A percentile compares a stretch with the other conserved stretches of the same genome.
Conservation (phyloP, 92 coral and sea anemone genomes). For the Phenganax stokvisi region DNA sequence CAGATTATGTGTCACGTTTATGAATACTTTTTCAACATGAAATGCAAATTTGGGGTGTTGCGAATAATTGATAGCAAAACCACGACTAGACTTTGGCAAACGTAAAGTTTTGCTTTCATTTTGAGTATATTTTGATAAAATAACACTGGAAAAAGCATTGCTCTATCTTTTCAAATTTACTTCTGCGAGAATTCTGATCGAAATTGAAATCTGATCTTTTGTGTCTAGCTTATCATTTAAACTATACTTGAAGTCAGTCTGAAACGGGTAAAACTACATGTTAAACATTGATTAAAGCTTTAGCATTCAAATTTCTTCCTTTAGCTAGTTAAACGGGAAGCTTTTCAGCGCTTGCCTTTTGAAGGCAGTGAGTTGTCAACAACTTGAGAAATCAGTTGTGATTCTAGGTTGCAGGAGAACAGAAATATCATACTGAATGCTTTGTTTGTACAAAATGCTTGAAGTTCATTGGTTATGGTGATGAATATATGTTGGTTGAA, state of each 20-base stretch:
- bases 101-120: neutral
- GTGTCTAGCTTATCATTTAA: neutral
- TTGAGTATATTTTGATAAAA: neutral
- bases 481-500: slow-evolving; percentile 74
- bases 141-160: neutral
- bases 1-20: slow-evolving; percentile 1
- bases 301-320: neutral
- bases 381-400: neutral
- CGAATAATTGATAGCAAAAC: neutral
- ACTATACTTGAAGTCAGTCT: neutral
- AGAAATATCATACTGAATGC: slow-evolving; percentile 91
- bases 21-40: slow-evolving; percentile 8
- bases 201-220: neutral
- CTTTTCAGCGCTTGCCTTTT: neutral
- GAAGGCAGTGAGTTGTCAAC: neutral
- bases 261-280: neutral
- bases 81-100: neutral
- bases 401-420: slow-evolving; percentile 79
- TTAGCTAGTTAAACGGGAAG: too few relatives aligned
- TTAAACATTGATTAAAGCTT: neutral
- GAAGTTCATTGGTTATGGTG: slow-evolving; percentile 76
- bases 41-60: neutral
- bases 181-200: neutral
- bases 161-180: neutral
- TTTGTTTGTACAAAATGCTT: slow-evolving; percentile 72